phyloP scores from a whole-genome alignment of 1,140 invertebrate genomes.

The Leptopilina boulardi region DNA sequence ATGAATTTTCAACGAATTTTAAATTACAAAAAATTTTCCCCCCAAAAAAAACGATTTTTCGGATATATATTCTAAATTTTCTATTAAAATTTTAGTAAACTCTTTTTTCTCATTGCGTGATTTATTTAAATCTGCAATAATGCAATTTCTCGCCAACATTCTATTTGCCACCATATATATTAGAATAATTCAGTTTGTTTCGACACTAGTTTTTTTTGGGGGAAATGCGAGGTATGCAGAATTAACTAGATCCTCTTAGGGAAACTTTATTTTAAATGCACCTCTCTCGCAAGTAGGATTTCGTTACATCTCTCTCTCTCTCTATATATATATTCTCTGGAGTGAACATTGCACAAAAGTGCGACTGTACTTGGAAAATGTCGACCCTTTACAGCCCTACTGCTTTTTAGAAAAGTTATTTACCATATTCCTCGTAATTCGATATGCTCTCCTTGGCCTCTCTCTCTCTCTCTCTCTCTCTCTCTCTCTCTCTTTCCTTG shows the following conservation, averaged over 20 bases:
- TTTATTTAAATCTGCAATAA: neutral
- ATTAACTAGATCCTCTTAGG: constrained; percentile 47
- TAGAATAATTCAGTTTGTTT: constrained; percentile 9
- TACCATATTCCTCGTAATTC: constrained; percentile 55
- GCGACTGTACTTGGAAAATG: constrained; percentile 40
- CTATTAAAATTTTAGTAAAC: too few relatives aligned
- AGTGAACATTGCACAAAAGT: constrained; percentile 36
- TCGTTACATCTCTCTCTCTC: constrained; percentile 39
- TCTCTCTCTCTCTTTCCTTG: neutral
- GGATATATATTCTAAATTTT: too few relatives aligned
- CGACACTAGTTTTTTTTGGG: neutral
- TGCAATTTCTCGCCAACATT: neutral
- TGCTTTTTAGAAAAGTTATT: constrained; percentile 56
- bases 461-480: neutral
- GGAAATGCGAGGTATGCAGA: neutral
- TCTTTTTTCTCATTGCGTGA: too few relatives aligned
- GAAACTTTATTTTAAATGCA: constrained; percentile 42
- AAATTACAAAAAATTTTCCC: too few relatives aligned
- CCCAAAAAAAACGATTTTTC: too few relatives aligned
- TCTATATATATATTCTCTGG: constrained; percentile 23
- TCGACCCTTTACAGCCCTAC: constrained; percentile 45
- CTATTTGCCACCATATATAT: too few relatives aligned
- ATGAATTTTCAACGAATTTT: too few relatives aligned
- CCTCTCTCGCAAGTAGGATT: constrained; percentile 48
- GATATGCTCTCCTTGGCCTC: constrained; percentile 39